A percentile compares a stretch with the other conserved stretches of the same genome.
Evolutionary conservation across 2,888 invertebrate species (phyloP).

Genomic region (Eupithecia pulchellata): DNA sequence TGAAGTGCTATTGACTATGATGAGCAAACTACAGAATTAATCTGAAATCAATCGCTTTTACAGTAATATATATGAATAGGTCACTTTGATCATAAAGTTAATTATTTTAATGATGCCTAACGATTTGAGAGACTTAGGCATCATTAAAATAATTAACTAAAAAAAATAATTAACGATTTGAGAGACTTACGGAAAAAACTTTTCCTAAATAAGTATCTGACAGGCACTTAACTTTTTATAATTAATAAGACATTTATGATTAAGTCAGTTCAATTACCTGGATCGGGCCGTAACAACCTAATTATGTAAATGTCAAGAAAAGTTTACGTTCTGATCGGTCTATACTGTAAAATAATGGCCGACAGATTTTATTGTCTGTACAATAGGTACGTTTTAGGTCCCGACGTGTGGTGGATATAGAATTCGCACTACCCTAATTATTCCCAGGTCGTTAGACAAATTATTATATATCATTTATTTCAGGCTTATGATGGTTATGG

Average conservation of each 20-base stretch:
- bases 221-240: background rate
- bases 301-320: background rate
- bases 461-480: too few relatives aligned
- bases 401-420: background rate
- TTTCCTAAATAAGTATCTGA: background rate
- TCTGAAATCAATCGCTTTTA: conserved; percentile 42
- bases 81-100: background rate
- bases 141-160: too few relatives aligned
- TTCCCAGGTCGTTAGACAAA: background rate
- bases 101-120: conserved; percentile 11
- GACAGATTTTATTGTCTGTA: background rate
- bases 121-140: background rate
- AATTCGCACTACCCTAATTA: background rate
- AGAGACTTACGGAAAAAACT: background rate
- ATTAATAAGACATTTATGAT: background rate
- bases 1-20: conserved; percentile 24
- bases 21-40: conserved; percentile 35
- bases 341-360: background rate
- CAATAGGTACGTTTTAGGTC: background rate
- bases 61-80: background rate
- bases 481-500: too few relatives aligned
- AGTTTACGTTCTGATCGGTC: background rate
- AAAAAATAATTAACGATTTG: too few relatives aligned
- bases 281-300: background rate
- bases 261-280: background rate